Percentiles rank a stretch among this genome's conserved stretches.
Evolutionary conservation across 2,113 vertebrate genomes (phyloP).

Genomic region (Chrysemys picta): DNA sequence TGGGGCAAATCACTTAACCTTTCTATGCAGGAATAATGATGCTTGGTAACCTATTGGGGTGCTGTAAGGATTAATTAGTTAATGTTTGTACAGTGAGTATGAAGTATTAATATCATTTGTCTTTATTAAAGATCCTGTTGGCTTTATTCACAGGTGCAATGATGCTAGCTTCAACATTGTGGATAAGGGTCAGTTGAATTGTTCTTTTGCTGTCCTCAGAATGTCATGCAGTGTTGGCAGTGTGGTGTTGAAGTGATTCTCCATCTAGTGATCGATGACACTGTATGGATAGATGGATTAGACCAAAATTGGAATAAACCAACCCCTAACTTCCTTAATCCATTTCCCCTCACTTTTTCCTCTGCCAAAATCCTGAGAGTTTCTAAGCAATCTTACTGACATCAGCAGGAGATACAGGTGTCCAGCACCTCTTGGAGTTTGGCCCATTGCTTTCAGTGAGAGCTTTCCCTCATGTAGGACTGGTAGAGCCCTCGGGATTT

Average conservation of each 20-base stretch:
- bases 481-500: neutral
- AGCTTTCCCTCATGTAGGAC: neutral
- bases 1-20: neutral
- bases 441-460: neutral
- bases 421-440: neutral
- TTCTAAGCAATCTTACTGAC: neutral
- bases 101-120: slow-evolving; percentile 36
- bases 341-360: neutral
- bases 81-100: slow-evolving; percentile 14
- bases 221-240: slow-evolving; percentile 17
- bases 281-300: neutral
- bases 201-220: neutral
- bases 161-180: neutral
- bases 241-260: neutral
- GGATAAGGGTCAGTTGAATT: neutral
- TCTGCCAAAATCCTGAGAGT: neutral
- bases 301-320: neutral
- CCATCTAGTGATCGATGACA: neutral
- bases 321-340: slow-evolving; percentile 3
- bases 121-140: neutral
- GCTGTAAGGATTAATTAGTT: slow-evolving; percentile 31
- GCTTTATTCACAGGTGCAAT: neutral
- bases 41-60: neutral
- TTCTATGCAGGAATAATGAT: neutral
- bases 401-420: accelerated